These are phyloP conservation scores for Phoxinus phoxinus DNA, from an alignment of 2,113 vertebrate species.

Conservation along the genomic window DNA sequence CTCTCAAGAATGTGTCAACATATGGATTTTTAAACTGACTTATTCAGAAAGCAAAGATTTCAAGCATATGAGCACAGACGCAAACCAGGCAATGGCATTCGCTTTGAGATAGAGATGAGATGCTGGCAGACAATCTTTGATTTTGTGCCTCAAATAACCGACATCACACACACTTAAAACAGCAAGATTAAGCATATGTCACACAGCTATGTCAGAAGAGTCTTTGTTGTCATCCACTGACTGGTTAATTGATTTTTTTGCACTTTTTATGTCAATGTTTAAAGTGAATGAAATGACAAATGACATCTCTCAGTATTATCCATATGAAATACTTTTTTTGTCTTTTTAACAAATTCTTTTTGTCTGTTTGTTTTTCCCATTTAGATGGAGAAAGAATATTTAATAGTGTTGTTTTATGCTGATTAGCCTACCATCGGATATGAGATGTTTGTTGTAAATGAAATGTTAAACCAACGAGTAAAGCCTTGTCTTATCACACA, in stretches of 20 bases:
- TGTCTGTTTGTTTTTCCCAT: slow-evolving; percentile 1
- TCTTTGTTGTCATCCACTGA: slow-evolving; percentile 73
- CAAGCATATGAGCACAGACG: background rate
- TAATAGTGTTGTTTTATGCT: slow-evolving; percentile 2
- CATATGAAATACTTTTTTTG: slow-evolving; percentile 28
- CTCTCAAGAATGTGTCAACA: background rate
- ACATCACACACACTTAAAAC: slow-evolving; percentile 72
- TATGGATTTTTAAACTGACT: background rate
- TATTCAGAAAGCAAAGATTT: background rate
- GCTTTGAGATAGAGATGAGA: slow-evolving; percentile 70
- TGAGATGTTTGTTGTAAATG: slow-evolving; percentile 2
- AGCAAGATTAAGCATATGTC: slow-evolving; percentile 74
- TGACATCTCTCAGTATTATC: slow-evolving; percentile 64
- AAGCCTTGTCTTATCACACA: background rate
- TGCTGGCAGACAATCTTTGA: slow-evolving; percentile 73
- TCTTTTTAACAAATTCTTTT: slow-evolving; percentile 39
- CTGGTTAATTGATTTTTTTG: slow-evolving; percentile 71
- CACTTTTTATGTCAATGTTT: slow-evolving; percentile 45
- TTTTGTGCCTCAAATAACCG: slow-evolving; percentile 66
- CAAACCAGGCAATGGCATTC: slow-evolving; percentile 63
- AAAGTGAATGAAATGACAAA: slow-evolving; percentile 61
- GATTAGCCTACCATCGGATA: background rate
- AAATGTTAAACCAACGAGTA: background rate
- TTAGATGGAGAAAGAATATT: slow-evolving; percentile 22
- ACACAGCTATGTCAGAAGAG: slow-evolving; percentile 67